Base-by-base conservation (phyloP, 2,888 invertebrate species). In the Epinotia brunnichana region DNA sequence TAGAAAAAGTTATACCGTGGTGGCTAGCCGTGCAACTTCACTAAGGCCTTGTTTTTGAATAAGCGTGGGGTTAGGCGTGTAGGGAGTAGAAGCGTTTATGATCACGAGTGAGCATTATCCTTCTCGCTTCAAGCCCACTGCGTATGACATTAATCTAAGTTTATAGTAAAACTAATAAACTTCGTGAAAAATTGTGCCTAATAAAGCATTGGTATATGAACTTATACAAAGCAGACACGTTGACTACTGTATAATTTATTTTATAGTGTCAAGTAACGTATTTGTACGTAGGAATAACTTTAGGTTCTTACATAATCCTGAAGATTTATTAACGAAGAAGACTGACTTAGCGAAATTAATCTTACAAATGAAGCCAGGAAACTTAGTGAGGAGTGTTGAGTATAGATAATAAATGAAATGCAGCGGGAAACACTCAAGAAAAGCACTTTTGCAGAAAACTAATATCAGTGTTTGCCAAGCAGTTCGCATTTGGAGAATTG, bases 401-500 rank as follows among this genome's bases (percentile, higher is more conserved):
- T 69, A 73, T 69, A 80, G 76, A 78, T 77, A 74, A 78, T 77
- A 75, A 81, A 86, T 87, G 87, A 90, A 85, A 90, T 89, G 88
- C 89, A 87, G 85, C 85, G 81, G 83, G 85, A 89, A 88, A 87
- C 88, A 90, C 90, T 90, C 85, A 87, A 83, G 85, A 79, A 80
- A 80, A 90, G 87, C 90, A 88, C 85, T 90, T 87, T 87, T 85
- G 83, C 79, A 86, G 84, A 85, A 87, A 90, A 89, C 89, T 90
- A 90, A 91, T 91, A 91, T 90, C 90, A 85, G 83, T 90, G 87
- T 90, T 91, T 90, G 90, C 89, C 90, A 91, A 90, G 85, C 89
- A 88, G 88, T 85, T 86, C 88, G 85, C 89, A 86, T 90, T 89
- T 85, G 82, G 80, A 81, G 87, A 86, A 90, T 89, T 89, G 88